A percentile compares a stretch with the other conserved stretches of the same genome.
Evolutionary conservation across 92 coral and sea anemone genomes (phyloP).

Genomic region (Meandrina meandrites): DNA sequence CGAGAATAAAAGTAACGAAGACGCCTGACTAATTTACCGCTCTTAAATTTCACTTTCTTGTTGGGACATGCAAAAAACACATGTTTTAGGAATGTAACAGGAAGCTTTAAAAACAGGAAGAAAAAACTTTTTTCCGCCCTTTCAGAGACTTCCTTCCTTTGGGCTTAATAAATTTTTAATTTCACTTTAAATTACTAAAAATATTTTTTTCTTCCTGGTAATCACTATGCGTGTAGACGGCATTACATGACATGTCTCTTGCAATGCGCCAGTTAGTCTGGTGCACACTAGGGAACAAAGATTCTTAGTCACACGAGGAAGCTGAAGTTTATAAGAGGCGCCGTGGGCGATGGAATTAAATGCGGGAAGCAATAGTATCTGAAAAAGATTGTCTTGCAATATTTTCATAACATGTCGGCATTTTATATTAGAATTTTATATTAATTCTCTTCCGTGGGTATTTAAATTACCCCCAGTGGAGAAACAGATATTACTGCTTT

Average conservation of each 20-base stretch:
- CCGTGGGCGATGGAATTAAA: neutral
- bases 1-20: too few species aligned
- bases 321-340: neutral
- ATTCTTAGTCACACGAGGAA: neutral
- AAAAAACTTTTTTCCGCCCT: neutral
- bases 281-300: neutral
- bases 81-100: constrained; percentile 4
- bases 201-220: constrained; percentile 19
- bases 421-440: neutral
- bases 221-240: neutral
- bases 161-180: neutral
- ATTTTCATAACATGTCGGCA: neutral
- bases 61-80: neutral
- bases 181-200: neutral
- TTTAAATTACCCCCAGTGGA: neutral
- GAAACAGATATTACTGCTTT: neutral
- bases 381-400: neutral
- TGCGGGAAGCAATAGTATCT: neutral
- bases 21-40: neutral
- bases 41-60: too few species aligned
- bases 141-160: constrained; percentile 19
- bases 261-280: neutral
- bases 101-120: constrained; percentile 31
- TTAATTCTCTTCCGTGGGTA: neutral
- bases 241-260: neutral